phyloP scores from a whole-genome alignment of 2,113 vertebrate genomes.

The Galbula dea region DNA sequence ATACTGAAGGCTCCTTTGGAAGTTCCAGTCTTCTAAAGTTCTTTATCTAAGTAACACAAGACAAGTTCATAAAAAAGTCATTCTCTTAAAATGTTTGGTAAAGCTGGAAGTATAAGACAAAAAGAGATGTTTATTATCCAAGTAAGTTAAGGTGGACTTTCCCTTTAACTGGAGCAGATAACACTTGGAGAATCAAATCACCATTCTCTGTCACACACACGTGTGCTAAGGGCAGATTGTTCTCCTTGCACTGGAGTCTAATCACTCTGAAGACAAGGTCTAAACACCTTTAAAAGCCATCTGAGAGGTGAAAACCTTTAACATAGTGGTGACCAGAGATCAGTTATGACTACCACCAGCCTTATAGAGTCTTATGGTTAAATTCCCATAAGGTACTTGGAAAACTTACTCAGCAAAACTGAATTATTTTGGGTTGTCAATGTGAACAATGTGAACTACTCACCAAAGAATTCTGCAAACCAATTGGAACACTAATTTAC shows the following conservation, averaged over 20 bases:
- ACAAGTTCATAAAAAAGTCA: background rate
- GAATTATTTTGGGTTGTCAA: slow-evolving; percentile 31
- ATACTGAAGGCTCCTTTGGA: background rate
- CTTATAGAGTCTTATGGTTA: background rate
- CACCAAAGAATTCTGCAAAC: slow-evolving; percentile 43
- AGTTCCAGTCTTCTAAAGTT: background rate
- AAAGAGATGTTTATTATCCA: background rate
- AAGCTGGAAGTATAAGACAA: background rate
- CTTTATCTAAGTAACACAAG: background rate
- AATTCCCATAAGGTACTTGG: background rate
- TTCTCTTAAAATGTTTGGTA: background rate
- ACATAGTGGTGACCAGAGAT: background rate
- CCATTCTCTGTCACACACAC: fast-evolving
- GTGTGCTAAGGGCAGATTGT: background rate
- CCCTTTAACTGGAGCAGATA: background rate
- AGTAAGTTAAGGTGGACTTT: background rate
- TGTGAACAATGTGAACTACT: slow-evolving; percentile 12
- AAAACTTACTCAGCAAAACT: slow-evolving; percentile 3
- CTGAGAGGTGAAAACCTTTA: background rate
- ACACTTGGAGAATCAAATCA: background rate
- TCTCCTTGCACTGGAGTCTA: background rate
- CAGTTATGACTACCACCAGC: background rate
- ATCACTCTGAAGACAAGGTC: background rate
- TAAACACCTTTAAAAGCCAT: background rate
- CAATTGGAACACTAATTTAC: slow-evolving; percentile 54